These are phyloP conservation scores for Calypte anna DNA, from an alignment of 2,113 vertebrate genomes.

Conservation along the genomic window DNA sequence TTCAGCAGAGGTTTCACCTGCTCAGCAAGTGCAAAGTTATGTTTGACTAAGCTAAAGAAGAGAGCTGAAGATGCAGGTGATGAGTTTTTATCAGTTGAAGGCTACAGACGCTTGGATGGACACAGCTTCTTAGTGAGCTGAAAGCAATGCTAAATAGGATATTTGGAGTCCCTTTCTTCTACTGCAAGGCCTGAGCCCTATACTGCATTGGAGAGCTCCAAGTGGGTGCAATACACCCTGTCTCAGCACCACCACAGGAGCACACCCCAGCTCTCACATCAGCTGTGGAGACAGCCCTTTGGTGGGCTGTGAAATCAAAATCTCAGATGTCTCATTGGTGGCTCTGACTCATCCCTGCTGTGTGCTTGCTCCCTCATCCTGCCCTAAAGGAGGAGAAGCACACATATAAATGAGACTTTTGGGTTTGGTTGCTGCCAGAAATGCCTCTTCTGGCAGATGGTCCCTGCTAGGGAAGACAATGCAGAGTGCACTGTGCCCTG, in stretches of 20 bases:
- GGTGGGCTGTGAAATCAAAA: neutral
- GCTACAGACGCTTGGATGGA: neutral
- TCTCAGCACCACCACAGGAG: neutral
- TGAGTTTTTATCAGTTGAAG: neutral
- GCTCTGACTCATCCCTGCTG: neutral
- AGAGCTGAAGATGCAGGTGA: neutral
- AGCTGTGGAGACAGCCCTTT: neutral
- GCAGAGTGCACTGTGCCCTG: rapidly evolving
- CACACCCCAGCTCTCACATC: neutral
- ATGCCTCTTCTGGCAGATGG: neutral
- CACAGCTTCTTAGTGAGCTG: neutral
- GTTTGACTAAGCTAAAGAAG: neutral
- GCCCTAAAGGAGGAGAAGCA: neutral
- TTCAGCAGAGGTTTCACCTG: neutral
- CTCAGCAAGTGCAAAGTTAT: neutral
- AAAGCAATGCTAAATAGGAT: neutral
- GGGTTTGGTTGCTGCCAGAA: neutral
- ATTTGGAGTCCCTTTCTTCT: neutral
- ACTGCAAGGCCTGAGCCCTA: neutral
- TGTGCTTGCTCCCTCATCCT: neutral
- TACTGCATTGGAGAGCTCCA: neutral
- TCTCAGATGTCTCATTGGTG: rapidly evolving
- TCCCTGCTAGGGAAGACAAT: neutral
- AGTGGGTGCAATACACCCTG: rapidly evolving
- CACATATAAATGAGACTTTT: neutral